Conservation (phyloP, 2,888 invertebrate genomes). For the Panopea generosa region DNA sequence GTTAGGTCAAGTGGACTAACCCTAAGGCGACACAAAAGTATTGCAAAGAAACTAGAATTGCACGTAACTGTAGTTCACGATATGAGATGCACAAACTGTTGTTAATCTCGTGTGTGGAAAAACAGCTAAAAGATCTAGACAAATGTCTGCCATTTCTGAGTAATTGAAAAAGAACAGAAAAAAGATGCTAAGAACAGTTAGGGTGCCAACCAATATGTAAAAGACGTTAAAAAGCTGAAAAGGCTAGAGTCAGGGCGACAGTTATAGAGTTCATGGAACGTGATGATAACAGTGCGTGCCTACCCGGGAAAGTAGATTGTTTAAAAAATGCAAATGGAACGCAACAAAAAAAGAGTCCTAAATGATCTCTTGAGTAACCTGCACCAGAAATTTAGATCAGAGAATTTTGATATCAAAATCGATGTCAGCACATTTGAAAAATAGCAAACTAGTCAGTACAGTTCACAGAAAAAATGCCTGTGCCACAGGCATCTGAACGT, state of each 20-base stretch:
- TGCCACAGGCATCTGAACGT: constrained; percentile 49
- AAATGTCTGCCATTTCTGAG: constrained; percentile 1
- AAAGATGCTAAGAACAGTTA: constrained; percentile 5
- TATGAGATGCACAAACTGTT: not conserved
- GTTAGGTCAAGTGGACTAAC: not conserved
- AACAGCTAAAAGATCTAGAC: constrained; percentile 10
- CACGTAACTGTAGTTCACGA: not conserved
- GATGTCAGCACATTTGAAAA: constrained; percentile 24
- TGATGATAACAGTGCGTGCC: constrained; percentile 32
- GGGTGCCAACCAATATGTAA: not conserved
- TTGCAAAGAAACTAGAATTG: constrained; percentile 6
- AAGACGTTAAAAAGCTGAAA: not conserved
- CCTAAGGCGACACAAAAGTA: not conserved
- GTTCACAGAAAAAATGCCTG: constrained; percentile 28
- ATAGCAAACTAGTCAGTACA: constrained; percentile 40
- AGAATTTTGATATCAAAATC: constrained; percentile 26
- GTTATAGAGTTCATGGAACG: constrained; percentile 31
- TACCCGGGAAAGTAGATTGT: constrained; percentile 36
- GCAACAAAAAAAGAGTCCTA: constrained; percentile 26
- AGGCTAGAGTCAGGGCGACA: not conserved
- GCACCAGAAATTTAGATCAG: constrained; percentile 42
- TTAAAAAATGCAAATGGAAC: constrained; percentile 11
- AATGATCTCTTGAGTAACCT: constrained; percentile 34
- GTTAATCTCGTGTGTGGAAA: constrained; percentile 6
- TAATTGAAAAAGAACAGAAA: not conserved